phyloP scores from a whole-genome alignment of 2,113 vertebrate genomes.

The Rhynchopsitta pachyrhyncha region DNA sequence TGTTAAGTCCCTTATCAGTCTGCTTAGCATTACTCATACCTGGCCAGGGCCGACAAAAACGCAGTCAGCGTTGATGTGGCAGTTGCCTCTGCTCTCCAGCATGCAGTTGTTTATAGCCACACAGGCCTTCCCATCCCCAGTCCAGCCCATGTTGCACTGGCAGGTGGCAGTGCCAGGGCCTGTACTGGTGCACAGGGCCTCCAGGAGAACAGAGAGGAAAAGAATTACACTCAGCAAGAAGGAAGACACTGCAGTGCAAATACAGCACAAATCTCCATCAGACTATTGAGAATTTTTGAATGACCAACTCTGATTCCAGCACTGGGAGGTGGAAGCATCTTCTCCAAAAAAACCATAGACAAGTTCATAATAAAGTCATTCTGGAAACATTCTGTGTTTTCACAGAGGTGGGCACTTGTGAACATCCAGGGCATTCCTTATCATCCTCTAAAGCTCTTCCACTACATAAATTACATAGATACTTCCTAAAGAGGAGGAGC shows the following conservation, averaged over 20 bases:
- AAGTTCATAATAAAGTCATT: background rate
- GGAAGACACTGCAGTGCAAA: background rate
- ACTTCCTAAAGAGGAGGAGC: background rate
- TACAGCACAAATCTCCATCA: background rate
- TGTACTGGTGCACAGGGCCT: slow-evolving; percentile 85
- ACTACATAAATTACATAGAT: background rate
- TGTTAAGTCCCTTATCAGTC: background rate
- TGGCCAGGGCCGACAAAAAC: slow-evolving; percentile 84
- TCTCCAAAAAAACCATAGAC: background rate
- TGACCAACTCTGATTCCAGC: background rate
- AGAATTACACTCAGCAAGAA: background rate
- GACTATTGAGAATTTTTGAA: background rate
- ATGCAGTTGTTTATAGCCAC: slow-evolving; percentile 87
- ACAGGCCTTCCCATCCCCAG: slow-evolving; percentile 85
- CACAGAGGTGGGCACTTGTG: background rate
- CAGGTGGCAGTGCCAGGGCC: slow-evolving; percentile 76
- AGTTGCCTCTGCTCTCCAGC: slow-evolving; percentile 81
- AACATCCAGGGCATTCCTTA: background rate
- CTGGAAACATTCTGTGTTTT: background rate
- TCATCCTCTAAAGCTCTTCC: background rate
- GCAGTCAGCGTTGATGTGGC: slow-evolving; percentile 84
- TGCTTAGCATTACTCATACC: slow-evolving; percentile 70
- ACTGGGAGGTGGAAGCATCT: background rate
- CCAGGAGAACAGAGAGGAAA: background rate
- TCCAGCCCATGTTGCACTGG: slow-evolving; percentile 88